A percentile compares a stretch with the other conserved stretches of the same genome.
phyloP scores from a whole-genome alignment of 1,140 invertebrate genomes.

The Choristoneura fumiferana region DNA sequence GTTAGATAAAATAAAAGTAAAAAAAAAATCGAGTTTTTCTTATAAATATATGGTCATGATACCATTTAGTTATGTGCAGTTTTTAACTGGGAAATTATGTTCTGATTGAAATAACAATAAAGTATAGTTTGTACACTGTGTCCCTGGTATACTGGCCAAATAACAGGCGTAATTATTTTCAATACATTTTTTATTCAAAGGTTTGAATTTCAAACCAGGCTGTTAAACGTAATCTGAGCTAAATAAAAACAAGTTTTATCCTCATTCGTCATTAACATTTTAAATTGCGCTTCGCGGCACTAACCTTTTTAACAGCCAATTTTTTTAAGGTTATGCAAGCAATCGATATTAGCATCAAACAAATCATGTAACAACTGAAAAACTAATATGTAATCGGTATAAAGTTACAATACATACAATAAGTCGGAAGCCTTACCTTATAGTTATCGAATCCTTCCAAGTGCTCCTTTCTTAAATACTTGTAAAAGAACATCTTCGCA shows the following conservation, averaged over 20 bases:
- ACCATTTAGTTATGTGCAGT: too few species aligned
- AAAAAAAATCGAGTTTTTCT: too few species aligned
- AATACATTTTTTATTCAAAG: too few species aligned
- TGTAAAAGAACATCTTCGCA: slow-evolving; percentile 78
- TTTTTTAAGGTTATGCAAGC: slow-evolving; percentile 10
- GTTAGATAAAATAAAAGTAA: too few species aligned
- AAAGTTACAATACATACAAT: not conserved
- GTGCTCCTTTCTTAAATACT: slow-evolving; percentile 89
- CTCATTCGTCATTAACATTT: slow-evolving; percentile 11
- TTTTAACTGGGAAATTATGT: too few species aligned
- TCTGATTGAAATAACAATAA: too few species aligned
- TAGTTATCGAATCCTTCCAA: slow-evolving; percentile 95
- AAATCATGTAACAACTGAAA: not conserved
- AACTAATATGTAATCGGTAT: too few species aligned
- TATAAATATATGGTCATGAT: too few species aligned
- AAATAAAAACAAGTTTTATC: not conserved
- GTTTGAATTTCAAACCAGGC: not conserved
- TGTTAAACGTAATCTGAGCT: not conserved
- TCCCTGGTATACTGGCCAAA: too few species aligned
- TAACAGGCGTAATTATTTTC: too few species aligned
- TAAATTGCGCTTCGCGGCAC: slow-evolving; percentile 1
- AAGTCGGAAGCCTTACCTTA: slow-evolving; percentile 82
- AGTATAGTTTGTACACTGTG: too few species aligned
- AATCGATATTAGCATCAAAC: slow-evolving; percentile 2
- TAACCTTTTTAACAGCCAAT: not conserved